Evolutionary conservation across 2,113 vertebrate genomes (phyloP).

Genomic region (Bungarus multicinctus): DNA sequence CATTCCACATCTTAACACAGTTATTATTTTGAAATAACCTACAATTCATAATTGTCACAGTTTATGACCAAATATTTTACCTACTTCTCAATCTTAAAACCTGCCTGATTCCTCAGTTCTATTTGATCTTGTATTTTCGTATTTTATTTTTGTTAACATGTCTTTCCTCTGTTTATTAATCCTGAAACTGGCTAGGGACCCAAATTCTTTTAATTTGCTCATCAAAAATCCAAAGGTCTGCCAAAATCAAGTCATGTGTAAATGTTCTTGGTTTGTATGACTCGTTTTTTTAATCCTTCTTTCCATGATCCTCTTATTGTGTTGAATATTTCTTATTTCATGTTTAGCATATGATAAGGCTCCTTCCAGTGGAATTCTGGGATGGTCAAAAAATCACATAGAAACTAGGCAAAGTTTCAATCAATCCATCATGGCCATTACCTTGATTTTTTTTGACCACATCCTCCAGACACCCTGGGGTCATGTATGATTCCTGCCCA

Average conservation of each 20-base stretch:
- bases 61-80: not conserved
- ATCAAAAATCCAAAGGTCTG: not conserved
- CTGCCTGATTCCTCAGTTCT: not conserved
- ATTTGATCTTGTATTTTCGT: not conserved
- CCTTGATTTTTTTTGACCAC: not conserved
- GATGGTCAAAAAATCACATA: not conserved
- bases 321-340: not conserved
- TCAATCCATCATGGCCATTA: not conserved
- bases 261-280: not conserved
- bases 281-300: not conserved
- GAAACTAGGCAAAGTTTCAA: not conserved
- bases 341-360: not conserved
- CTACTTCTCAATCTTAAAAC: not conserved
- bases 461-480: not conserved
- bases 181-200: too few relatives aligned
- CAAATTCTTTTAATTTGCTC: not conserved
- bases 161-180: too few relatives aligned
- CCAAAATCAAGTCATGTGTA: not conserved
- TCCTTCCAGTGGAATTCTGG: not conserved
- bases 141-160: not conserved
- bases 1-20: not conserved
- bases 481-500: not conserved
- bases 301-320: not conserved
- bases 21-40: not conserved
- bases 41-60: not conserved